Base-by-base conservation (phyloP, 2,113 vertebrate species). In the Marmota monax region DNA sequence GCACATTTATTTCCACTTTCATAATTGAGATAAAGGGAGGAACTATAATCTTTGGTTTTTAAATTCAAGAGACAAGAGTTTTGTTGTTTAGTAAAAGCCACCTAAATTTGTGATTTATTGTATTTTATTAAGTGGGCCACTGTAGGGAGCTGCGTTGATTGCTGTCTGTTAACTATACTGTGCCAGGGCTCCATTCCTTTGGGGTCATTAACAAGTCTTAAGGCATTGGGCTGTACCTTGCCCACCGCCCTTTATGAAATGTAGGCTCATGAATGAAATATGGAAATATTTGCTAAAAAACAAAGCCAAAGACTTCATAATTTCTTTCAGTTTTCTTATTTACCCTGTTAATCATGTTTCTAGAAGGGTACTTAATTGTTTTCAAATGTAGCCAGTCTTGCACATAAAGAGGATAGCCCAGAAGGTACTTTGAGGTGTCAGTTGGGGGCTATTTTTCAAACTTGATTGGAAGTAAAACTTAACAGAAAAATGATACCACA, bases 331-430 rank as follows among this genome's bases (percentile, higher is more conserved):
- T 84, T 96, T 87, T 87, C 86, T 92, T 92, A n/a, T 95, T 87
- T 92, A 58, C 65, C 73, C 58, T 95, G 73, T 94, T 90, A 90
- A 92, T 73, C 87, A 14, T 92, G 73, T 96, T 84, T 78, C 20
- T 84, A 56, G 70, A 77, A 58, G n/a, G 76, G n/a, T 42, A 51
- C 65, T 77, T 92, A 97, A 96, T 91, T 96, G 96, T 97, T 97
- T 97, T 98, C 97, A 97, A 96, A 97, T 89, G 95, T 80, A 77
- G 14, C 29, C 82, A 29, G 42, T 76, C 84, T 58, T 95, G 73
- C 73, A 56, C 45, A 73, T 22, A 63, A 53, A 76, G 39, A 45
- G 0, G 45, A 17, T 22, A 29, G 27, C 37, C 85, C 79, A 34
- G 17, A 58, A 79, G 70, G 61, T 58, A 53, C 25, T 80, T 69